Base-by-base conservation (phyloP, 2,113 vertebrate species). In the Ophthalmolycus amberensis region DNA sequence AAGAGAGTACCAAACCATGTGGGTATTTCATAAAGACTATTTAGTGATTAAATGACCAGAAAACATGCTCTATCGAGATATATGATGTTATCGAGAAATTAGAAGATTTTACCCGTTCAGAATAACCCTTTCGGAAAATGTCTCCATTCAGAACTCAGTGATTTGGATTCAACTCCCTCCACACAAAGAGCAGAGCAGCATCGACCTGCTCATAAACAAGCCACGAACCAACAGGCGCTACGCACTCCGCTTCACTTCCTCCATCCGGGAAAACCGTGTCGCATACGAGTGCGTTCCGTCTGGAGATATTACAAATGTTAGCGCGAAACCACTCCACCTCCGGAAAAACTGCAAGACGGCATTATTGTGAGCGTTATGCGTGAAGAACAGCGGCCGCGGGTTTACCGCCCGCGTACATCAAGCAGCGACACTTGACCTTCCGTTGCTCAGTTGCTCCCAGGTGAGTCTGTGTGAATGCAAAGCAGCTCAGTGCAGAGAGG, bases 401-500 rank as follows among this genome's bases (percentile, higher is more conserved):
- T 71, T 50, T 64, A 12, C 15, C 10, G 9, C 40, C 38, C 0
- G 29, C 20, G 64, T 67, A 75, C 29, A 27, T 46, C 10, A 16
- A 79, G 60, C 1, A 2, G 27, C 1, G 12, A 74, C 72, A 63
- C 74, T 37, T 89, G 77, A 74, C 87, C 87, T 85, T 54, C 40
- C 25, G 10, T 7, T 40, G 44, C 64, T 63, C 60, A 83, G 68
- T 56, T 34, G 77, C 67, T 83, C 83, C 56, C 73, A 52, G 29
- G 82, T 75, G 76, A 27, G 60, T 34, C 12, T 20, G 40, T 5
- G 0, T 68, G 86, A 79, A 87, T 84, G 77, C 59, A 87, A 70
- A 84, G 78, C 70, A 81, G 73, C 64, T 34, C 29, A 0, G 62
- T 15, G 67, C 62, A 32, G 56, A 32, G 16, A 10, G 15, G n/a